Base-by-base conservation (phyloP, 2,888 invertebrate genomes). In the Caenorhabditis sp. region DNA sequence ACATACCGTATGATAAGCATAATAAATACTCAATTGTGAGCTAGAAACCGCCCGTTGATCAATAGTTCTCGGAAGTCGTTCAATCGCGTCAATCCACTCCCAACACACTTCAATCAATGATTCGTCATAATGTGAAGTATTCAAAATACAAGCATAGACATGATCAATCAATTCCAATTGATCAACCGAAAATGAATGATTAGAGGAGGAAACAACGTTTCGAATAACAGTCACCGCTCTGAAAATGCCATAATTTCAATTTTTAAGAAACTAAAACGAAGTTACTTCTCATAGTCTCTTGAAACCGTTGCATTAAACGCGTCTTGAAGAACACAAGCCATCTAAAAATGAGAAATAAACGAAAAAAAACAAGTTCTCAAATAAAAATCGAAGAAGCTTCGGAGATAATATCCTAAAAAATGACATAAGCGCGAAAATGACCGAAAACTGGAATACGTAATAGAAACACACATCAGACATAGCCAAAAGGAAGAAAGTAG, bases 31-130 rank as follows among this genome's bases (percentile, higher is more conserved):
- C 17, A 83, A 64, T 50, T 81, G 81, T 0, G 76, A 69, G 52
- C 74, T 73, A 2, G 82, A 74, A 5, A 83, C 62, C 0, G 73
- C 80, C 21, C 82, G 70, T 3, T 76, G 65, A 52, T 83, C 82
- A 0, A 69, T 58, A 14, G 72, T 64, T 21, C 82, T 60, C 0
- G 82, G 82, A 4, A 50, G 62, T n/a, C 82, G 38, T 60, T 83
- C 82, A 20, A 81, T 67, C 1, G 80, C 79, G 20, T 83, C 80
- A 25, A 83, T 83, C 82, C 82, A 83, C 66, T 83, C 82, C 82
- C 82, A 83, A 59, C 82, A 83, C 7, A 81, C 79, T 31, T 77
- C 82, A 26, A 83, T 81, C 26, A 83, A 70, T 7, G 72, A 72
- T 60, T 83, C 81, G 61, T 83, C 82, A 61, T 83, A 83, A 61